Evolutionary conservation across 2,797 vertebrate species (phyloP).

Genomic region (Sebastiscus albofasciatus): DNA sequence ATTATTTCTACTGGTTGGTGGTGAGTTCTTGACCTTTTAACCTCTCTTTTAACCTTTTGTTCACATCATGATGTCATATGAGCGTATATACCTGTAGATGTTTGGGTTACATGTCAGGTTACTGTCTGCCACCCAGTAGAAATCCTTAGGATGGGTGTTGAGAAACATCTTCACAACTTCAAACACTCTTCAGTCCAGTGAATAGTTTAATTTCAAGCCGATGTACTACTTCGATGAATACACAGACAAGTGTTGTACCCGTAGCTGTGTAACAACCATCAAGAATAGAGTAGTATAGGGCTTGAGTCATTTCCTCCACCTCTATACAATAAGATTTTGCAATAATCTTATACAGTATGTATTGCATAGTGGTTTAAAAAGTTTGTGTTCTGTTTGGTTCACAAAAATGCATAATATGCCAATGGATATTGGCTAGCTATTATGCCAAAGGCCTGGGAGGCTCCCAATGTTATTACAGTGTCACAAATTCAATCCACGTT

Average conservation of each 20-base stretch:
- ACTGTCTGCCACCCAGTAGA: not conserved
- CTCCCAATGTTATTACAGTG: conserved; percentile 35
- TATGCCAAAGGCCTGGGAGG: conserved; percentile 43
- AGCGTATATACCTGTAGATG: not conserved
- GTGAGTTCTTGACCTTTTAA: not conserved
- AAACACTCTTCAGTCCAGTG: not conserved
- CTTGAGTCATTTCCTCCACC: conserved; percentile 1
- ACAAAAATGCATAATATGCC: conserved; percentile 32
- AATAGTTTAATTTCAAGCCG: conserved; percentile 8
- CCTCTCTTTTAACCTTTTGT: not conserved
- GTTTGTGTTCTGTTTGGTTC: conserved; percentile 30
- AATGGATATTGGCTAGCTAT: conserved; percentile 32
- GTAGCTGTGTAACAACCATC: not conserved
- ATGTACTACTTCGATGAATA: conserved; percentile 7
- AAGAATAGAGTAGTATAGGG: not conserved
- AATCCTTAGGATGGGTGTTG: not conserved
- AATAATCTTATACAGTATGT: conserved; percentile 2
- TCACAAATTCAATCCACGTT: conserved; percentile 56
- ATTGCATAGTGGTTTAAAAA: conserved; percentile 27
- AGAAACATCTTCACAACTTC: not conserved
- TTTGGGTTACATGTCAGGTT: not conserved
- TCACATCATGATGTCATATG: not conserved
- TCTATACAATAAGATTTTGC: conserved; percentile 10
- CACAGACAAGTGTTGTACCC: conserved; percentile 1
- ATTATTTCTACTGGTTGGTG: not conserved